These are phyloP conservation scores for Cepaea hortensis DNA, from an alignment of 2,888 invertebrate genomes.

Conservation along the genomic window DNA sequence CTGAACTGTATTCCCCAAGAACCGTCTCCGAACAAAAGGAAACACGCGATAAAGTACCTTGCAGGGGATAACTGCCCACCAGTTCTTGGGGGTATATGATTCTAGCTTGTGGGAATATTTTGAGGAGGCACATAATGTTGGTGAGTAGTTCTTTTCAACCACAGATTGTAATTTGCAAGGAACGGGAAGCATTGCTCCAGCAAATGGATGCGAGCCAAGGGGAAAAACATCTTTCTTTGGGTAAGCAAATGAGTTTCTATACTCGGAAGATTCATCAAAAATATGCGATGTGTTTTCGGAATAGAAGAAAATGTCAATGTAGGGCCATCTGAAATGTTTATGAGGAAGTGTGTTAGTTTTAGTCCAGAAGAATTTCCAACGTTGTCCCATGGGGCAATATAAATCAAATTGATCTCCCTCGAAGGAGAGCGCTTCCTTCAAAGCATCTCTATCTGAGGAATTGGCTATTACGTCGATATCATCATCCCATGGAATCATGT, in stretches of 20 bases:
- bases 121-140: slow-evolving; percentile 39
- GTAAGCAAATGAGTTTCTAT: slow-evolving; percentile 45
- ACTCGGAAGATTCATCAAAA: slow-evolving; percentile 50
- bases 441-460: slow-evolving; percentile 39
- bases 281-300: slow-evolving; percentile 61
- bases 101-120: slow-evolving; percentile 46
- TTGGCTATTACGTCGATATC: slow-evolving; percentile 61
- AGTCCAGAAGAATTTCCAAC: slow-evolving; percentile 62
- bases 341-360: slow-evolving; percentile 49
- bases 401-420: slow-evolving; percentile 47
- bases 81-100: slow-evolving; percentile 6
- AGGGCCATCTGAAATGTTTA: slow-evolving; percentile 63
- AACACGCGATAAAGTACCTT: slow-evolving; percentile 29
- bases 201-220: slow-evolving; percentile 52
- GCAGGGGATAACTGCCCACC: slow-evolving; percentile 33
- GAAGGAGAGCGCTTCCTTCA: slow-evolving; percentile 35
- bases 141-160: slow-evolving; percentile 46
- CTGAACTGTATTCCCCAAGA: background rate
- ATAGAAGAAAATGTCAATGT: slow-evolving; percentile 66
- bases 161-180: slow-evolving; percentile 51
- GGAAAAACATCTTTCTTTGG: slow-evolving; percentile 52
- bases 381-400: slow-evolving; percentile 50
- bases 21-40: slow-evolving; percentile 40
- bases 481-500: slow-evolving; percentile 65
- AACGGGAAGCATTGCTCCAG: slow-evolving; percentile 49